These are phyloP conservation scores for Sphaeridia pumilis DNA, from an alignment of 2,888 invertebrate species.

Conservation along the genomic window DNA sequence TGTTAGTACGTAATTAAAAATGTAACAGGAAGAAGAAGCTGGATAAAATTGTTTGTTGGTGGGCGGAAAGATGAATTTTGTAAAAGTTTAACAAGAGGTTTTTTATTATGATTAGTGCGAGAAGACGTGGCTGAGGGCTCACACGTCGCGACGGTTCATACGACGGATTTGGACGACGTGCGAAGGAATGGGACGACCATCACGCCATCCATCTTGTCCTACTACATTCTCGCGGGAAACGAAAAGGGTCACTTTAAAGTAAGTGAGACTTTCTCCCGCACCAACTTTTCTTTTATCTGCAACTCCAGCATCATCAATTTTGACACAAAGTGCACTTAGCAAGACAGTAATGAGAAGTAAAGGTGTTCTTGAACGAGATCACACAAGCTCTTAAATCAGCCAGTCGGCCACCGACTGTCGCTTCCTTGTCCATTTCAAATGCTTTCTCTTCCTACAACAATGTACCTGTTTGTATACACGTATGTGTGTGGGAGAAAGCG, in stretches of 20 bases:
- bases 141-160: conserved; percentile 69
- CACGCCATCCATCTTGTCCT: conserved; percentile 30
- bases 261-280: conserved; percentile 7
- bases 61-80: background rate
- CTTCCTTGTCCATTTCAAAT: background rate
- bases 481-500: too few species aligned
- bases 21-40: background rate
- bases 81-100: background rate
- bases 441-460: background rate
- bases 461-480: background rate
- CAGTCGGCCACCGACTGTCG: background rate
- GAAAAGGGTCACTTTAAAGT: conserved; percentile 35
- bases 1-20: background rate
- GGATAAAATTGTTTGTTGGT: background rate
- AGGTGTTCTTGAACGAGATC: background rate
- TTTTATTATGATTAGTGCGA: conserved; percentile 38
- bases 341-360: conserved; percentile 1
- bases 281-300: background rate
- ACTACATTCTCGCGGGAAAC: conserved; percentile 35
- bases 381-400: too few species aligned
- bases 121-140: conserved; percentile 84
- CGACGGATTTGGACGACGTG: conserved; percentile 62
- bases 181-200: conserved; percentile 22
- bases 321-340: conserved; percentile 2
- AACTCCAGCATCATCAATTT: background rate